Evolutionary conservation across 2,113 vertebrate species (phyloP).

Genomic region (Pristiophorus japonicus): DNA sequence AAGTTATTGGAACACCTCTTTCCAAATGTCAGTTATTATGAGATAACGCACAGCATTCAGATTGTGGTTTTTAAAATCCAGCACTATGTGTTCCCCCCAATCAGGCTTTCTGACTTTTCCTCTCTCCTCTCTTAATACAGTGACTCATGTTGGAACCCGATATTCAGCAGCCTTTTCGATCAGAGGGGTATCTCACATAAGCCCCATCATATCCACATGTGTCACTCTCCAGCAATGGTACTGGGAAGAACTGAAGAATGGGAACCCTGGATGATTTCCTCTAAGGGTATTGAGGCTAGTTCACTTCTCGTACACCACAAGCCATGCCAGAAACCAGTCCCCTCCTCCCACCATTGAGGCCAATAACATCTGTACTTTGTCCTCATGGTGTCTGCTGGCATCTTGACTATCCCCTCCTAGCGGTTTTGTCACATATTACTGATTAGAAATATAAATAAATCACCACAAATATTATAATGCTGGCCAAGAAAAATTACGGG

Average conservation of each 20-base stretch:
- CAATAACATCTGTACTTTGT: neutral
- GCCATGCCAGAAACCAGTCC: neutral
- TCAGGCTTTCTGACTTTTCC: neutral
- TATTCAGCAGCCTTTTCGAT: neutral
- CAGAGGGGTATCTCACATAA: neutral
- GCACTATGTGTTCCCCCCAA: neutral
- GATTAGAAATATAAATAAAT: neutral
- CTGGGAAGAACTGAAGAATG: neutral
- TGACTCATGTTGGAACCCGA: neutral
- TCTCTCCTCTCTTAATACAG: neutral
- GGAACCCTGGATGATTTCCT: neutral
- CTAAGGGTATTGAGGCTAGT: neutral
- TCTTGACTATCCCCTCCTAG: neutral
- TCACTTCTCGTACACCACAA: neutral
- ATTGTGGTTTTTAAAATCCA: neutral
- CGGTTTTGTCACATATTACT: neutral
- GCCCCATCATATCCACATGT: neutral
- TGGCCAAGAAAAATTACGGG: neutral
- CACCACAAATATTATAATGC: neutral
- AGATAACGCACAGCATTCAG: neutral
- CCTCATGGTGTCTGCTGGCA: neutral
- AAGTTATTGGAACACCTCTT: neutral
- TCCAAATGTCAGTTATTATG: constrained; percentile 1
- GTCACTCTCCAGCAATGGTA: neutral
- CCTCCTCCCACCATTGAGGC: neutral